Base-by-base conservation (phyloP, 1,140 invertebrate species). In the Ips nitidus region DNA sequence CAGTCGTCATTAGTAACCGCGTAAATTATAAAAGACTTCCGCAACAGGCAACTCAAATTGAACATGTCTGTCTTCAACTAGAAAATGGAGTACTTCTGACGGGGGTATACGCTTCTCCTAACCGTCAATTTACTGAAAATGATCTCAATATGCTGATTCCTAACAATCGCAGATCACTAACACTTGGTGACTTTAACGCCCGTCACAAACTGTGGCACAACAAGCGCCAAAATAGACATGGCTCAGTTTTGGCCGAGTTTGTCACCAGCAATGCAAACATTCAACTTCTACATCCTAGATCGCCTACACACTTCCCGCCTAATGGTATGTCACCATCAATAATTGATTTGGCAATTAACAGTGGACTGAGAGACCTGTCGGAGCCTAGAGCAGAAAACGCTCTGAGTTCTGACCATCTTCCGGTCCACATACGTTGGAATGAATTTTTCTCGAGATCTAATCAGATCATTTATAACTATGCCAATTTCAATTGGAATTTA, bases 171-270 rank as follows among this genome's bases (percentile, higher is more conserved):
- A 7, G 37, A 2, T 37, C 40, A 4, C 22, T 55, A 36, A 2
- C 55, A 4, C 52, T 65, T 1, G 62, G 62, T 4, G 62, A 65
- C 52, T 41, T 65, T 8, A 65, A 65, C 40, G 62, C 62, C 1
- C 39, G 50, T 8, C 62, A 55, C n/a, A 6, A 22, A 7, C 3
- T 43, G 4, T 65, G 52, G 62, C 37, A 42, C 42, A 65, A 65
- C 8, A 41, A 42, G 1, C 3, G 52, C 4, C 36, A 42, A 36
- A 65, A 65, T 22, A 3, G n/a, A 41, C 4, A 42, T 22, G 62
- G 39, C 5, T 1, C 4, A 4, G 3, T 36, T 1, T 2, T 65
- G 22, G 4, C 4, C 36, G 52, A 53, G 36, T 65, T 40, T 37
- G 6, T 61, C 3, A 4, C 8, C 4, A 55, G 5, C 6, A 37